These are phyloP conservation scores for Macrosteles quadrilineatus DNA, from an alignment of 1,140 invertebrate species.

Conservation along the genomic window DNA sequence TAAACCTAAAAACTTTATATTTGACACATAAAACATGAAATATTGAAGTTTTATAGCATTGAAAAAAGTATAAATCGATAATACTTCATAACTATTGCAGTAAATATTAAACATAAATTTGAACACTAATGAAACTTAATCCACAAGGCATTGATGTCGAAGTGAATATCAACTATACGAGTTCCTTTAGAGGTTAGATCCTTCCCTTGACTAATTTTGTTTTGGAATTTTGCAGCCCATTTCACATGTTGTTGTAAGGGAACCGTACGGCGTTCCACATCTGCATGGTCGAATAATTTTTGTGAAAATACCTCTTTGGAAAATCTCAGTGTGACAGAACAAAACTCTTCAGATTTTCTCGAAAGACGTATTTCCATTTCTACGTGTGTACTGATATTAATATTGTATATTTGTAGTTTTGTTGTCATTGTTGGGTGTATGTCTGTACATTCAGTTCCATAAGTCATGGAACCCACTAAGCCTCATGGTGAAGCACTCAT, in stretches of 20 bases:
- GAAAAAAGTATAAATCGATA: no score
- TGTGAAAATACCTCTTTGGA: conserved; percentile 17
- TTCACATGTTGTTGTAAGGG: conserved; percentile 25
- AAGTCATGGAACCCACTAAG: conserved; percentile 17
- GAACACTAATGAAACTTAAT: no score
- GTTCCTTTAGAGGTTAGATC: background rate
- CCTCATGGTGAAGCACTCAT: conserved; percentile 13
- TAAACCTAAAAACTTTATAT: no score
- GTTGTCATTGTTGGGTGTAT: conserved; percentile 27
- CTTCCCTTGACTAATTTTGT: conserved; percentile 29
- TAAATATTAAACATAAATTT: no score
- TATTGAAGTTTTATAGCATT: no score
- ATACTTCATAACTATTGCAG: no score
- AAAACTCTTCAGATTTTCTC: no score
- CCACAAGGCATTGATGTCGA: no score
- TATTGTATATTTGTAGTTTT: conserved; percentile 29
- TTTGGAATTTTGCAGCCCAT: conserved; percentile 27
- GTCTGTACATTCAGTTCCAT: conserved; percentile 30
- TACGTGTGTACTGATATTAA: conserved; percentile 24
- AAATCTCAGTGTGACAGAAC: no score
- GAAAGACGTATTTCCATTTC: conserved; percentile 6
- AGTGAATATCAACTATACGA: no score
- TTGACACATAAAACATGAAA: no score
- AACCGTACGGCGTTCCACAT: conserved; percentile 29
- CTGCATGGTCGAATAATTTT: conserved; percentile 20